Evolutionary conservation across 2,888 invertebrate species (phyloP).

Genomic region (Blomia tropicalis): DNA sequence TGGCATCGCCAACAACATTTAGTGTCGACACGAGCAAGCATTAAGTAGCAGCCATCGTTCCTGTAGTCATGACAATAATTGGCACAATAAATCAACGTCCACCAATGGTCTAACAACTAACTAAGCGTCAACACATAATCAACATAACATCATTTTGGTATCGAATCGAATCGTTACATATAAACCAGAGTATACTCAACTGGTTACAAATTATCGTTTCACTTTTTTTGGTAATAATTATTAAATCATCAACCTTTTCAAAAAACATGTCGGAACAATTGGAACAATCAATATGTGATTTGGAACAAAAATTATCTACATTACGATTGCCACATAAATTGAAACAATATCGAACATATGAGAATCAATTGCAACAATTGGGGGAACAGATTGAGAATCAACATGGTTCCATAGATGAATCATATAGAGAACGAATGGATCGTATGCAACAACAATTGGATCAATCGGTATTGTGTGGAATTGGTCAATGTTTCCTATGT

Average conservation of each 20-base stretch:
- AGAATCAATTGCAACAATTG: neutral
- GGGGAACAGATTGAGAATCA: neutral
- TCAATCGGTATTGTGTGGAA: neutral
- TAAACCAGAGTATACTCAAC: neutral
- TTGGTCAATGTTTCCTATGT: constrained; percentile 6
- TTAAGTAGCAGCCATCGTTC: too few relatives aligned
- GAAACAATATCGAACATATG: constrained; percentile 8
- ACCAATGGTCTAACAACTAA: too few relatives aligned
- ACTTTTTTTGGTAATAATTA: too few relatives aligned
- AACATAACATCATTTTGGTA: too few relatives aligned
- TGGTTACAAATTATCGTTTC: neutral
- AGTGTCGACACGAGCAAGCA: too few relatives aligned
- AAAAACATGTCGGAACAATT: neutral
- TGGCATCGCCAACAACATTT: too few relatives aligned
- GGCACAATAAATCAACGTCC: too few relatives aligned
- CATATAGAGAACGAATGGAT: neutral
- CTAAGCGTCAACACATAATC: too few relatives aligned
- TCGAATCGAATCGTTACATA: neutral
- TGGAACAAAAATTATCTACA: neutral
- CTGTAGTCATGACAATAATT: too few relatives aligned
- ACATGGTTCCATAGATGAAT: neutral
- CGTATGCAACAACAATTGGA: neutral
- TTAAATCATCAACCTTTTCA: too few relatives aligned
- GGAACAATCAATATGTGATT: neutral
- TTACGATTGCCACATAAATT: constrained; percentile 10